Conservation (phyloP, 2,888 invertebrate species). For the Seladonia tumulorum region DNA sequence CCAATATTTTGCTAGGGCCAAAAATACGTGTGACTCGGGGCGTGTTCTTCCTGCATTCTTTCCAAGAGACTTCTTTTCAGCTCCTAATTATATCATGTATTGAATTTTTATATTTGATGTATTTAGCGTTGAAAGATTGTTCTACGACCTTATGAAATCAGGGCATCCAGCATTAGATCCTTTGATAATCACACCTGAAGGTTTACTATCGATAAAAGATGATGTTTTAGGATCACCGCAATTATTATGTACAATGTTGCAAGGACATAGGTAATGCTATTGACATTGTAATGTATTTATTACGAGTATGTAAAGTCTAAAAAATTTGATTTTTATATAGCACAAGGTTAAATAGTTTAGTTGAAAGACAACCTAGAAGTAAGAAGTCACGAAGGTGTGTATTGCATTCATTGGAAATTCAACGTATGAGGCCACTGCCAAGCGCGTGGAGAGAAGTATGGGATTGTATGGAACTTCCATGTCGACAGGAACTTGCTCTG, state of each 20-base stretch:
- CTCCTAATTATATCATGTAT: slow-evolving; percentile 12
- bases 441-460: slow-evolving; percentile 93
- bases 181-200: slow-evolving; percentile 90
- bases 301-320: background rate
- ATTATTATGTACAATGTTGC: slow-evolving; percentile 92
- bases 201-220: slow-evolving; percentile 91
- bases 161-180: slow-evolving; percentile 96
- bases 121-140: slow-evolving; percentile 93
- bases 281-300: slow-evolving; percentile 44
- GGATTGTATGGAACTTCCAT: slow-evolving; percentile 93
- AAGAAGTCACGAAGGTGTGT: slow-evolving; percentile 96
- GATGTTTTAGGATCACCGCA: slow-evolving; percentile 92
- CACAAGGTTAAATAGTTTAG: slow-evolving; percentile 90
- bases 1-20: too few relatives aligned
- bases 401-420: slow-evolving; percentile 95
- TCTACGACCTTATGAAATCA: slow-evolving; percentile 93
- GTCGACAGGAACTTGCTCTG: slow-evolving; percentile 93
- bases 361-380: slow-evolving; percentile 92
- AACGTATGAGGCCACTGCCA: slow-evolving; percentile 90
- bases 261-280: slow-evolving; percentile 91
- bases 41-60: too few relatives aligned
- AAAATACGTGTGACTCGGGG: too few relatives aligned
- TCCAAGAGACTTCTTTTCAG: too few relatives aligned
- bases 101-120: slow-evolving; percentile 22
- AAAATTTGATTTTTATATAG: slow-evolving; percentile 82